phyloP scores from a whole-genome alignment of 2,113 vertebrate species.

The Sprattus sprattus region DNA sequence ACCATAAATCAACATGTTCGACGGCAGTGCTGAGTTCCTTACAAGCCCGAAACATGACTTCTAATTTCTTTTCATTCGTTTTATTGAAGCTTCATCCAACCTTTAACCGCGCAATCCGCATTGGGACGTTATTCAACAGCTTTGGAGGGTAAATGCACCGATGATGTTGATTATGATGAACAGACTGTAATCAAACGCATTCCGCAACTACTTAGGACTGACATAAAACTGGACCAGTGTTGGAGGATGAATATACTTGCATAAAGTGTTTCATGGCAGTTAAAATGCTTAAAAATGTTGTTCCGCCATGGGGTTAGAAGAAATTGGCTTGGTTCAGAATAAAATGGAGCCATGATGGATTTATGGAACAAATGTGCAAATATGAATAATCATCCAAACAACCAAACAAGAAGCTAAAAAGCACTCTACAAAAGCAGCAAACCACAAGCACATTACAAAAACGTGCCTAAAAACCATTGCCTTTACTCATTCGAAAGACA shows the following conservation, averaged over 20 bases:
- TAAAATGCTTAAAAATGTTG: background rate
- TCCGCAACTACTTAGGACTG: background rate
- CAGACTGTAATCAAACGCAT: background rate
- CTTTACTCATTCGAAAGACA: background rate
- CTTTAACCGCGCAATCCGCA: background rate
- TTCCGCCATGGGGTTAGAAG: background rate
- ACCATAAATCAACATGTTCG: background rate
- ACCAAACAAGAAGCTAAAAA: background rate
- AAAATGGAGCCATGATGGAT: background rate
- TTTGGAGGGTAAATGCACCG: background rate
- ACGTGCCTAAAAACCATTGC: background rate
- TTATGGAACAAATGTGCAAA: constrained; percentile 1
- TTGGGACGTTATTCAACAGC: background rate
- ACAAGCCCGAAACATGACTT: background rate
- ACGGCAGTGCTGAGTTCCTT: background rate
- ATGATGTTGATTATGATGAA: background rate
- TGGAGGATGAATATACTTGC: background rate
- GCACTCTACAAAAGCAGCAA: background rate
- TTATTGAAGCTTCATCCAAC: background rate
- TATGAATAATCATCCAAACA: background rate
- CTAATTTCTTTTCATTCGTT: background rate
- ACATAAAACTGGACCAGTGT: background rate
- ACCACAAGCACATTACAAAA: background rate
- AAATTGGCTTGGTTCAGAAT: background rate
- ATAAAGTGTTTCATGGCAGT: background rate